phyloP scores from a whole-genome alignment of 2,797 vertebrate species.

The Enteromius mattozi region DNA sequence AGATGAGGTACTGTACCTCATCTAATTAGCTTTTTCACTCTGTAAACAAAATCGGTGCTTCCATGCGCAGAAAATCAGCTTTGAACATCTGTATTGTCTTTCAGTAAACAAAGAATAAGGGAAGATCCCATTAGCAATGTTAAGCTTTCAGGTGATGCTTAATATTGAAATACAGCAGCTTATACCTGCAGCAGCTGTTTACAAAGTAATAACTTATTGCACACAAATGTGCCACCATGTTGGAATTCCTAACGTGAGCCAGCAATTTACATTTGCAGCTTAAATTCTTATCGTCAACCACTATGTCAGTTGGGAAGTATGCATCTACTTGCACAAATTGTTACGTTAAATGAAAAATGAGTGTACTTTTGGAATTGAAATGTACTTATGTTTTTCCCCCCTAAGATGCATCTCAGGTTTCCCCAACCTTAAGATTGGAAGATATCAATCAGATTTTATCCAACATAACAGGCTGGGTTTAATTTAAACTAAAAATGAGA shows the following conservation, averaged over 20 bases:
- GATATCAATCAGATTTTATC: slow-evolving; percentile 22
- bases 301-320: slow-evolving; percentile 6
- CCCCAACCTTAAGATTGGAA: slow-evolving; percentile 34
- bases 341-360: background rate
- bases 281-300: slow-evolving; percentile 14
- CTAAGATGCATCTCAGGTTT: slow-evolving; percentile 49
- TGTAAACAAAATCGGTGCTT: slow-evolving; percentile 57
- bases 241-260: background rate
- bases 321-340: slow-evolving; percentile 26
- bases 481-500: slow-evolving; percentile 23
- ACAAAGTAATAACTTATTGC: slow-evolving; percentile 10
- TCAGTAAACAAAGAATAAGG: slow-evolving; percentile 19
- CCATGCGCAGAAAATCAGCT: slow-evolving; percentile 43
- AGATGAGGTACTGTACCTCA: slow-evolving; percentile 31
- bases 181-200: slow-evolving; percentile 49
- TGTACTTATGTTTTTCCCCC: background rate
- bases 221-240: slow-evolving; percentile 6
- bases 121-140: slow-evolving; percentile 7
- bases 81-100: slow-evolving; percentile 21
- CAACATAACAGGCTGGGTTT: slow-evolving; percentile 1
- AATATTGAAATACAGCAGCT: slow-evolving; percentile 39
- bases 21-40: slow-evolving; percentile 41
- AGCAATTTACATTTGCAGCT: slow-evolving; percentile 6
- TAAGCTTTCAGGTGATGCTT: slow-evolving; percentile 26
- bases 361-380: slow-evolving; percentile 18